Evolutionary conservation across 2,888 invertebrate species (phyloP).

Genomic region (Omphaloscelis lunosa): DNA sequence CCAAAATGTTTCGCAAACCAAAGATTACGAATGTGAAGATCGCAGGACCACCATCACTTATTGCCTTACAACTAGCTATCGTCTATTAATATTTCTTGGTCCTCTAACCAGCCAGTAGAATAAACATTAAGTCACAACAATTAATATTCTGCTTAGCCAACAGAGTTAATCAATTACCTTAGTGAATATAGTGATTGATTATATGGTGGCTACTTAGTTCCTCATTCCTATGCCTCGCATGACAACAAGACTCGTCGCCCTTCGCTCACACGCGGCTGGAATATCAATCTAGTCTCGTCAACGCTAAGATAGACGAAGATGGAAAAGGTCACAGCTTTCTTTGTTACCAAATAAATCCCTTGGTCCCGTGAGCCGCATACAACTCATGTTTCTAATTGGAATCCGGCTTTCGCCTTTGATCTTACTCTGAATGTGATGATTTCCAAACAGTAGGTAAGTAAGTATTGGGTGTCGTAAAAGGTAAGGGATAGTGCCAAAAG

Average conservation of each 20-base stretch:
- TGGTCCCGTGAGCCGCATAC: constrained; percentile 23
- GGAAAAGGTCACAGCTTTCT: constrained; percentile 54
- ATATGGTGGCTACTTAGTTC: constrained; percentile 40
- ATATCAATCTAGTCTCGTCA: constrained; percentile 56
- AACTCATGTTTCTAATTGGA: constrained; percentile 51
- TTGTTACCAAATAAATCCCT: constrained; percentile 48
- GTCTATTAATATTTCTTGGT: neutral
- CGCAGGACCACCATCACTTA: neutral
- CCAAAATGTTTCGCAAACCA: constrained; percentile 45
- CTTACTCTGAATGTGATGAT: constrained; percentile 4
- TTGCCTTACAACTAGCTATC: no score
- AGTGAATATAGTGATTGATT: constrained; percentile 42
- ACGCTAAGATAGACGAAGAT: constrained; percentile 21
- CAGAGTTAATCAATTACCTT: constrained; percentile 41
- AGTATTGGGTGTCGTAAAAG: neutral
- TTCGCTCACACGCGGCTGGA: constrained; percentile 38
- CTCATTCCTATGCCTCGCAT: constrained; percentile 58
- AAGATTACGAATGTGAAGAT: neutral
- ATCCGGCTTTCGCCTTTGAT: constrained; percentile 13
- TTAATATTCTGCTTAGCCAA: constrained; percentile 32
- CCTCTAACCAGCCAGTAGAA: constrained; percentile 12
- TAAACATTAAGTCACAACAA: constrained; percentile 14
- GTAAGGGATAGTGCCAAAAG: neutral
- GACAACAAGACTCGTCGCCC: constrained; percentile 39
- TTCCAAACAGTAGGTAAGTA: neutral